Evolutionary conservation across 2,888 invertebrate genomes (phyloP).

Genomic region (Alsophila aescularia): DNA sequence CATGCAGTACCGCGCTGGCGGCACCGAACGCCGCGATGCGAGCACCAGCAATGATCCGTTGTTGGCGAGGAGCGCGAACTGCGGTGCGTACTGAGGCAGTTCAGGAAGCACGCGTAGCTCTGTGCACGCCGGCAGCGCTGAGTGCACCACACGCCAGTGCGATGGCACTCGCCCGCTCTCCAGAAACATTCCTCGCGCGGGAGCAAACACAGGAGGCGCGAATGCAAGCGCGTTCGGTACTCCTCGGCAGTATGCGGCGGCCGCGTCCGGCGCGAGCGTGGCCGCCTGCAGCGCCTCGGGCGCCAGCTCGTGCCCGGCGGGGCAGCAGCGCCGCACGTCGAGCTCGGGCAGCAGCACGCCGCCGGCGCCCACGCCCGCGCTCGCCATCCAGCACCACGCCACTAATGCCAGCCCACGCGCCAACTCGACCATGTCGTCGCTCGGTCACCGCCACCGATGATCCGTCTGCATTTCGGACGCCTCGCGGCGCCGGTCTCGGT

Average conservation of each 20-base stretch:
- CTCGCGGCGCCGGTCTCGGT: not conserved
- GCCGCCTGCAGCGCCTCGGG: slow-evolving; percentile 54
- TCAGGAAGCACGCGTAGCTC: slow-evolving; percentile 61
- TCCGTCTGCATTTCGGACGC: slow-evolving; percentile 22
- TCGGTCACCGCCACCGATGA: slow-evolving; percentile 35
- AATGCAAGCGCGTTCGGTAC: slow-evolving; percentile 66
- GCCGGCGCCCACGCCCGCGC: slow-evolving; percentile 37
- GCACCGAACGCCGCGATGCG: slow-evolving; percentile 66
- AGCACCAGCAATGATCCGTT: slow-evolving; percentile 86
- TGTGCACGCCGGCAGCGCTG: slow-evolving; percentile 64
- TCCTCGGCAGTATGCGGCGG: slow-evolving; percentile 76
- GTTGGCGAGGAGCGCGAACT: slow-evolving; percentile 85
- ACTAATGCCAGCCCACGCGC: slow-evolving; percentile 34
- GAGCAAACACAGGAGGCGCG: slow-evolving; percentile 85
- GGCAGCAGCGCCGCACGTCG: slow-evolving; percentile 63
- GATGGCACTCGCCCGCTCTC: slow-evolving; percentile 69
- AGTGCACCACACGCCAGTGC: slow-evolving; percentile 74
- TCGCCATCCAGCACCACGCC: slow-evolving; percentile 46
- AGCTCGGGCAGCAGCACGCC: slow-evolving; percentile 57
- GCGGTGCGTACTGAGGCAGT: slow-evolving; percentile 69
- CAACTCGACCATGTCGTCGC: slow-evolving; percentile 34
- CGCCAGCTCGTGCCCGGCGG: slow-evolving; percentile 55
- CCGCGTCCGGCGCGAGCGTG: slow-evolving; percentile 67
- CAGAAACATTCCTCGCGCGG: slow-evolving; percentile 66
- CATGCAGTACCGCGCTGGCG: slow-evolving; percentile 87